Conservation (phyloP, 2,888 invertebrate genomes). For the Brachyptera risi region DNA sequence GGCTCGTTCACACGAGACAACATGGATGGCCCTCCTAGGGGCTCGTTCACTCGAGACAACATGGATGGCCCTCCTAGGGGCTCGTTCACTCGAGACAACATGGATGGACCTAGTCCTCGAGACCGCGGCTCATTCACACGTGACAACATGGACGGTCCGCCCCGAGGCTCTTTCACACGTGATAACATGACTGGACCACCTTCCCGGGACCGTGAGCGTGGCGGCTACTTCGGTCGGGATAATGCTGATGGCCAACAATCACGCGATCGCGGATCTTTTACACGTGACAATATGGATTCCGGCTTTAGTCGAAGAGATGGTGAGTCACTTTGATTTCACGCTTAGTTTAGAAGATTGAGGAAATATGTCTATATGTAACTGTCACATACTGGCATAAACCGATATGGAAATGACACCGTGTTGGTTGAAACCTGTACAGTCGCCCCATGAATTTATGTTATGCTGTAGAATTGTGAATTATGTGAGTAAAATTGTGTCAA, state of each 20-base stretch:
- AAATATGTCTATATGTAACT: no score
- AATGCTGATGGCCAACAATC: slow-evolving; percentile 24
- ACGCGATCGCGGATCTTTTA: slow-evolving; percentile 15
- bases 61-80: slow-evolving; percentile 9
- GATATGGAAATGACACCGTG: no score
- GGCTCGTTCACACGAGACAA: background rate
- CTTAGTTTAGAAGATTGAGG: no score
- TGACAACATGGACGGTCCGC: background rate
- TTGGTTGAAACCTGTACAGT: no score
- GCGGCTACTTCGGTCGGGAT: slow-evolving; percentile 36
- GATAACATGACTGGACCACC: slow-evolving; percentile 3
- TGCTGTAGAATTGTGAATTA: no score
- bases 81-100: slow-evolving; percentile 12
- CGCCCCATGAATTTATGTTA: no score
- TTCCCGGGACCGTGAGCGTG: slow-evolving; percentile 34
- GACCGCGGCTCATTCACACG: slow-evolving; percentile 4
- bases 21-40: background rate
- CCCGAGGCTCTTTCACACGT: slow-evolving; percentile 5
- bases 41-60: slow-evolving; percentile 9
- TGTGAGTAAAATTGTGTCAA: no score
- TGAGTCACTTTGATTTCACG: no score
- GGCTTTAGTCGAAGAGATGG: background rate
- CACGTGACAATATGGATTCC: slow-evolving; percentile 6
- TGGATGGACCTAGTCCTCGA: background rate
- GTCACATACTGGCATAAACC: no score